Percentiles rank a stretch among this genome's conserved stretches.
Evolutionary conservation across 2,797 vertebrate species (phyloP).

Genomic region (Peromyscus eremicus): DNA sequence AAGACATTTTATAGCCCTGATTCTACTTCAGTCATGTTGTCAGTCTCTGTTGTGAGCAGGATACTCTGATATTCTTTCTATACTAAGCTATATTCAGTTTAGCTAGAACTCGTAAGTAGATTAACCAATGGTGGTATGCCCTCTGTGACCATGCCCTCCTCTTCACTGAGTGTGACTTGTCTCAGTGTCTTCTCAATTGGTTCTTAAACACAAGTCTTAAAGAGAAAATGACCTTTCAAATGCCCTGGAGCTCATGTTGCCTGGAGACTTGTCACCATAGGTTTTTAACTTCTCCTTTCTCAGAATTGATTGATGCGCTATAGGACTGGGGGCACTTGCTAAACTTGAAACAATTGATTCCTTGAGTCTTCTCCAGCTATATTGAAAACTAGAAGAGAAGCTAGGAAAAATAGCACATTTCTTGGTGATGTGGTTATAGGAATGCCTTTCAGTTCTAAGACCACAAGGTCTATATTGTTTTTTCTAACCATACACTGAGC

Average conservation of each 20-base stretch:
- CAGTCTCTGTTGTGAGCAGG: background rate
- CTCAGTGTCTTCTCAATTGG: background rate
- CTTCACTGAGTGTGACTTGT: background rate
- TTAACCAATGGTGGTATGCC: background rate
- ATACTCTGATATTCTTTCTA: background rate
- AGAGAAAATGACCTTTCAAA: slow-evolving; percentile 39
- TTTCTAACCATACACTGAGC: background rate
- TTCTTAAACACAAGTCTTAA: slow-evolving; percentile 19
- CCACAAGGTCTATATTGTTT: background rate
- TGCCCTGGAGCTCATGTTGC: background rate
- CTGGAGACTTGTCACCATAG: background rate
- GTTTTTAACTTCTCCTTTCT: slow-evolving; percentile 43
- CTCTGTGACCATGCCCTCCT: background rate
- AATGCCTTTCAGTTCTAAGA: background rate
- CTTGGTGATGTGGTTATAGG: background rate
- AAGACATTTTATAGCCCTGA: background rate
- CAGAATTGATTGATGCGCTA: background rate
- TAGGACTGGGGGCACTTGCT: slow-evolving; percentile 27
- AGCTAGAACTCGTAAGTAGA: background rate
- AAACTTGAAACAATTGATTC: slow-evolving; percentile 57
- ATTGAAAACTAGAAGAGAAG: slow-evolving; percentile 39
- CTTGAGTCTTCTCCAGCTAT: slow-evolving; percentile 40
- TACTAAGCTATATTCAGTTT: slow-evolving; percentile 8
- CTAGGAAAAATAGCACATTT: background rate
- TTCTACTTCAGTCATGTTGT: background rate